Evolutionary conservation across 2,888 invertebrate genomes (phyloP).

Genomic region (Ryuthela nishihirai): DNA sequence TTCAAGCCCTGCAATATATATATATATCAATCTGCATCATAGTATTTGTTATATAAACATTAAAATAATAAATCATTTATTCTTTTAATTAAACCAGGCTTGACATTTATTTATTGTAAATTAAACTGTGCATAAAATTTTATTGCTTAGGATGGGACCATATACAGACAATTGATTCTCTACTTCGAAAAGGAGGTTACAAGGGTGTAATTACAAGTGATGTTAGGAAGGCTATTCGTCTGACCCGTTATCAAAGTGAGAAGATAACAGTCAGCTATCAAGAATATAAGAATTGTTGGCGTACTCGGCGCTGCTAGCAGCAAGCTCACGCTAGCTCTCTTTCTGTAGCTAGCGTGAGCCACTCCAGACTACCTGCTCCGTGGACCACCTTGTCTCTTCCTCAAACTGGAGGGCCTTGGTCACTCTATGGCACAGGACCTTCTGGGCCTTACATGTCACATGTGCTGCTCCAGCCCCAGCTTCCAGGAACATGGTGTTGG

Average conservation of each 20-base stretch:
- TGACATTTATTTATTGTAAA: no score
- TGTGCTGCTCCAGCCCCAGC: slow-evolving; percentile 16
- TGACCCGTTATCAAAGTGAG: slow-evolving; percentile 95
- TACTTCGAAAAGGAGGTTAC: slow-evolving; percentile 95
- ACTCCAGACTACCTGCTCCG: slow-evolving; percentile 4
- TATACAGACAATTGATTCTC: slow-evolving; percentile 94
- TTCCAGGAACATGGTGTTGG: slow-evolving; percentile 25
- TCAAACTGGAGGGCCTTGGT: slow-evolving; percentile 6
- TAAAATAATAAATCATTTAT: no score
- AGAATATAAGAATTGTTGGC: slow-evolving; percentile 58
- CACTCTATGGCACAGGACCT: slow-evolving; percentile 9
- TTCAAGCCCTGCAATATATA: no score
- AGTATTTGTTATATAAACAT: no score
- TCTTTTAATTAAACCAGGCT: no score
- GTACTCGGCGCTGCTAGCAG: slow-evolving; percentile 35
- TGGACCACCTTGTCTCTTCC: slow-evolving; percentile 18
- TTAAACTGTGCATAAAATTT: no score
- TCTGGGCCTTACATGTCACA: slow-evolving; percentile 4
- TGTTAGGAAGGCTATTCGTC: slow-evolving; percentile 79
- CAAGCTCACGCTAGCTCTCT: slow-evolving; percentile 34
- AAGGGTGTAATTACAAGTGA: slow-evolving; percentile 81
- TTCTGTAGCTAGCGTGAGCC: slow-evolving; percentile 36
- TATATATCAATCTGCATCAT: no score
- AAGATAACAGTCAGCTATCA: slow-evolving; percentile 85
- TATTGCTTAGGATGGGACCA: slow-evolving; percentile 89